Evolutionary conservation across 2,888 invertebrate species (phyloP).

Genomic region (Subacronicta megacephala): DNA sequence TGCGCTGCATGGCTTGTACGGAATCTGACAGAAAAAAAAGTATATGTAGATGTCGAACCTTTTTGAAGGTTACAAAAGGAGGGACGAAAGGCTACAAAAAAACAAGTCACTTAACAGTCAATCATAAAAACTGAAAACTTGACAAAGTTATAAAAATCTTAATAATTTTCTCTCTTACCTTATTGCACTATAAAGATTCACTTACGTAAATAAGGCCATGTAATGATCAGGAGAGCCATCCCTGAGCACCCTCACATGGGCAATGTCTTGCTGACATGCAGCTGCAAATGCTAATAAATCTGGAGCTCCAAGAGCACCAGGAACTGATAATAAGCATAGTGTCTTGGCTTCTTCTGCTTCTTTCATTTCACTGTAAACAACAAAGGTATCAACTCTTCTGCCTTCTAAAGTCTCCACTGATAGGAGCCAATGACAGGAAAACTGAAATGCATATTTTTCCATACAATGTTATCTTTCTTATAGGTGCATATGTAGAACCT

Average conservation of each 20-base stretch:
- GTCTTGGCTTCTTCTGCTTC: constrained; percentile 94
- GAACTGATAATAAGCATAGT: constrained; percentile 96
- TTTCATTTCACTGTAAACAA: constrained; percentile 91
- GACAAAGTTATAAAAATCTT: no score
- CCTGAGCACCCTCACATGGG: constrained; percentile 97
- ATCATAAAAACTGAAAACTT: no score
- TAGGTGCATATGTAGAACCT: no score
- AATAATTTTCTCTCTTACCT: no score
- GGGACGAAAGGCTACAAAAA: no score
- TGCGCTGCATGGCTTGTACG: constrained; percentile 94
- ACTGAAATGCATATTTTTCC: no score
- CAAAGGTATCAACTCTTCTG: neutral
- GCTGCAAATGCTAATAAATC: constrained; percentile 98
- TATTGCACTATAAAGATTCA: constrained; percentile 22
- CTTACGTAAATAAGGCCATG: constrained; percentile 97
- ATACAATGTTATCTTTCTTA: no score
- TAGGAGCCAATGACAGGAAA: no score
- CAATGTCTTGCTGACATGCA: constrained; percentile 96
- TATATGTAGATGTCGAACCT: no score
- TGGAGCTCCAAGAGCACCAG: constrained; percentile 96
- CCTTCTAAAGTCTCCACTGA: no score
- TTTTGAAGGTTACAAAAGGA: no score
- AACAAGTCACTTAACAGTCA: no score
- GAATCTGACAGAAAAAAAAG: constrained; percentile 82
- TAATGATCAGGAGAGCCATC: constrained; percentile 98